Percentiles rank a stretch among this genome's conserved stretches.
phyloP scores from a whole-genome alignment of 2,888 invertebrate genomes.

The Seira musarum region DNA sequence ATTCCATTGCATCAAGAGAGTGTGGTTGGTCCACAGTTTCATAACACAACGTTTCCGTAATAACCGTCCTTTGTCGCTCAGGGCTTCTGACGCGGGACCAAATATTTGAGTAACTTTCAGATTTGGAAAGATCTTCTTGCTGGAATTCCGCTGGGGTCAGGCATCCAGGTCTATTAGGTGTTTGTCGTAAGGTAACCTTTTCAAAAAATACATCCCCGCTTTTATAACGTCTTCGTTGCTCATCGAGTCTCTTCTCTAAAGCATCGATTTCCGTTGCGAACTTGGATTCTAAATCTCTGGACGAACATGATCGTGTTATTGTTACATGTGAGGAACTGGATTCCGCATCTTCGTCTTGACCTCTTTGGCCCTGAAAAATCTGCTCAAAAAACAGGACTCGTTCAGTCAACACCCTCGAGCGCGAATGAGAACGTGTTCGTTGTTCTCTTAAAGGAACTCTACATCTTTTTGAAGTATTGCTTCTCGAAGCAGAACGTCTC shows the following conservation, averaged over 20 bases:
- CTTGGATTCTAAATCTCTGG: slow-evolving; percentile 34
- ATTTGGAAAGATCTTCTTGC: slow-evolving; percentile 38
- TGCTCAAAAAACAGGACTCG: slow-evolving; percentile 87
- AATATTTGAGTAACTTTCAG: slow-evolving; percentile 33
- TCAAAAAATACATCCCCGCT: slow-evolving; percentile 57
- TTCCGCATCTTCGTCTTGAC: slow-evolving; percentile 10
- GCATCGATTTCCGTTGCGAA: slow-evolving; percentile 50
- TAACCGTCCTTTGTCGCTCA: no score
- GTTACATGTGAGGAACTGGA: slow-evolving; percentile 20
- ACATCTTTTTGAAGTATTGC: no score
- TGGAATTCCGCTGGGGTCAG: slow-evolving; percentile 42
- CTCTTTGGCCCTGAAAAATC: slow-evolving; percentile 78
- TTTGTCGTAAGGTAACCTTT: slow-evolving; percentile 31
- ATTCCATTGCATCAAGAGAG: no score
- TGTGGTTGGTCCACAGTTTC: slow-evolving; percentile 53
- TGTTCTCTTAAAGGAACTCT: no score
- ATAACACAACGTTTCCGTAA: slow-evolving; percentile 49
- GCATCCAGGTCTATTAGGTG: slow-evolving; percentile 37
- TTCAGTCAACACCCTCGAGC: slow-evolving; percentile 72
- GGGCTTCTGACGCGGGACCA: slow-evolving; percentile 35
- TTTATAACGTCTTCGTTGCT: slow-evolving; percentile 43
- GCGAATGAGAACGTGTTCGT: slow-evolving; percentile 50
- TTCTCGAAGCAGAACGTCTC: no score
- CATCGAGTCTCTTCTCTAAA: slow-evolving; percentile 56
- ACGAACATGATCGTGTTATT: slow-evolving; percentile 8